Conservation (phyloP, 2,797 vertebrate species). For the Enteromius paludinosus region DNA sequence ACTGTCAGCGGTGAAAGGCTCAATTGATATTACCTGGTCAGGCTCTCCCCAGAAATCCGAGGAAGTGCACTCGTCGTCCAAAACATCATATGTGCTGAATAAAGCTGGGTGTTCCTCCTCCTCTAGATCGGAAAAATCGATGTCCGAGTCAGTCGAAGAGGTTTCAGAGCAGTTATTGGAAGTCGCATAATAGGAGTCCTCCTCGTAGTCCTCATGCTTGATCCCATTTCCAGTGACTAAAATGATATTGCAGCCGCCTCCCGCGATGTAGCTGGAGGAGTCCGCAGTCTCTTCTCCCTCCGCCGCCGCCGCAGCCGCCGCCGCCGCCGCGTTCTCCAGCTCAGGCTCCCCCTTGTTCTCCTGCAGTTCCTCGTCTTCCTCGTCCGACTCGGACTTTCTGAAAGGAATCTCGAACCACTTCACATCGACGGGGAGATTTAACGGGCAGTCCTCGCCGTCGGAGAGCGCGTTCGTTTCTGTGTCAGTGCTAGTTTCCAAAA, state of each 20-base stretch:
- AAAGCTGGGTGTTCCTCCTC: constrained; percentile 83
- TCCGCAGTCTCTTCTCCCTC: constrained; percentile 73
- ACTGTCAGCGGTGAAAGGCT: constrained; percentile 78
- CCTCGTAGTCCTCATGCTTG: constrained; percentile 79
- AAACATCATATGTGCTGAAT: constrained; percentile 77
- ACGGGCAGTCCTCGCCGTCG: constrained; percentile 78
- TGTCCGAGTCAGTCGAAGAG: constrained; percentile 84
- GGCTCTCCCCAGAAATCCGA: constrained; percentile 85
- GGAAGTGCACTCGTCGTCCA: constrained; percentile 78
- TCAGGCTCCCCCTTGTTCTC: constrained; percentile 62
- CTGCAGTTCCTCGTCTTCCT: constrained; percentile 77
- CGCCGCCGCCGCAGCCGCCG: constrained; percentile 59
- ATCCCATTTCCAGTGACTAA: constrained; percentile 82
- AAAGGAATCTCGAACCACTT: constrained; percentile 87
- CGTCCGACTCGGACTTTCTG: constrained; percentile 78
- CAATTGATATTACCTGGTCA: constrained; percentile 83
- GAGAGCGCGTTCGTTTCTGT: constrained; percentile 79
- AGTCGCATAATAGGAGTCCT: constrained; percentile 81
- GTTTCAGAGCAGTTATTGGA: constrained; percentile 82
- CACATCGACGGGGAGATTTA: constrained; percentile 83
- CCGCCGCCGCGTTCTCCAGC: constrained; percentile 62
- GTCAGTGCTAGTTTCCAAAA: constrained; percentile 88
- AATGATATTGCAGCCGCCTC: constrained; percentile 84
- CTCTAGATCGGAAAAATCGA: constrained; percentile 86
- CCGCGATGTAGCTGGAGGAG: constrained; percentile 77